Evolutionary conservation across 37 sponge, comb jelly and placozoan species (phyloP), one percentile per base, ranked within the genome.

Genomic region (Oopsacas minuta): DNA sequence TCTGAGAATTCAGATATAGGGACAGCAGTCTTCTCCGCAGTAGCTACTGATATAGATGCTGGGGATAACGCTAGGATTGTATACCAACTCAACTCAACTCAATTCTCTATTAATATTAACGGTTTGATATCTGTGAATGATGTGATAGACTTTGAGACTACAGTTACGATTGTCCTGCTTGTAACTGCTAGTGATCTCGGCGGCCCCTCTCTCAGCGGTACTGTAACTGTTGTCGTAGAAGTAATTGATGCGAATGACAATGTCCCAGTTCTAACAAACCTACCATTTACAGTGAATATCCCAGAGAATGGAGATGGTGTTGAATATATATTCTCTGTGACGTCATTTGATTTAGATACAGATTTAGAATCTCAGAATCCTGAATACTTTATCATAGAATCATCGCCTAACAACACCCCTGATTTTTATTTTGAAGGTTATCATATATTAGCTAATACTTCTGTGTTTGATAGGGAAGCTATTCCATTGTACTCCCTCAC

Each of bases 201-300:
- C 30, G 39, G 61, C n/a, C 89, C 89, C 39, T 69, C 85, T n/a
- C 32, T 85, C 37, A 53, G 37, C 12, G 37, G 82, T 32, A 36
- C 82, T 3, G 83, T 39, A 38, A 36, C 36, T 28, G 35, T 88
- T 8, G 36, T 34, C 1, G 39, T 88, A 25, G 0, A 12, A 0
- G 82, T 90, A 1, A 34, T 0, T 0, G 90, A 90, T 90, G 85
- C 25, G 12, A 93, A 93, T 61, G 93, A 93, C 83, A 88, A 93
- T 85, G 36, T 35, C n/a, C 86, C 86, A 36, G 25, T 22, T 22
- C 34, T 85, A 46, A 51, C 37, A 5, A 84, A 52, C 17, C 75
- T 61, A 12, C 75, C 75, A 7, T 5, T 7, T n/a, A 61, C 75
- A 25, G 30, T n/a, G 30, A 25, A 25, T 25, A 7, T 25, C 1